phyloP scores from a whole-genome alignment of 2,797 vertebrate genomes.

The Siniperca obscura region DNA sequence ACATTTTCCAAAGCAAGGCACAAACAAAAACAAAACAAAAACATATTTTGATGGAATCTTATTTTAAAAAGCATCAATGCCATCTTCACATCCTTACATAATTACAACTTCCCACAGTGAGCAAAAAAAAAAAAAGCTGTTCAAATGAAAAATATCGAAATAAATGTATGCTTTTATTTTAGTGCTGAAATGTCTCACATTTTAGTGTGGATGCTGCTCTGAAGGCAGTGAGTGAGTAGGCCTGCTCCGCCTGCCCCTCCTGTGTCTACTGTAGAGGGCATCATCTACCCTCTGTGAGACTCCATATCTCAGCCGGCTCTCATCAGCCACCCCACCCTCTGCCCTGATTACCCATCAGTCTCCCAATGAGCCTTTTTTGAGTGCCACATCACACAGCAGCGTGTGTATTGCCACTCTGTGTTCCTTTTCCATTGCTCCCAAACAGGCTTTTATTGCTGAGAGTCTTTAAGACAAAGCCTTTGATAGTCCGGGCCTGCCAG shows the following conservation, averaged over 20 bases:
- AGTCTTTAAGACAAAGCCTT: constrained; percentile 77
- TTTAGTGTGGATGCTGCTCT: neutral
- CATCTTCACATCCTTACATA: neutral
- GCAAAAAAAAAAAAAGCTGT: neutral
- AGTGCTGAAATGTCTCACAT: neutral
- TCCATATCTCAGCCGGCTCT: constrained; percentile 57
- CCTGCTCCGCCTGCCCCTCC: constrained; percentile 47
- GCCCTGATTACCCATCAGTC: constrained; percentile 73
- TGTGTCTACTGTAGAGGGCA: constrained; percentile 85
- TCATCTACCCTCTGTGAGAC: constrained; percentile 79
- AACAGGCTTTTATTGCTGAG: constrained; percentile 74
- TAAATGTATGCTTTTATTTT: neutral
- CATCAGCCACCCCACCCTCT: constrained; percentile 62
- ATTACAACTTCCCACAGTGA: neutral
- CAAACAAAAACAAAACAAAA: neutral
- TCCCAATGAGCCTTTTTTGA: constrained; percentile 53
- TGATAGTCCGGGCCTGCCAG: constrained; percentile 66
- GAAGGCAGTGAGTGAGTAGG: constrained; percentile 21
- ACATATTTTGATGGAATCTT: neutral
- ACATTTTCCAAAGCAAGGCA: neutral
- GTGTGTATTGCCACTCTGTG: constrained; percentile 64
- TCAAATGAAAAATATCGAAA: neutral
- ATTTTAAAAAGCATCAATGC: neutral
- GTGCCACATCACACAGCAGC: constrained; percentile 81
- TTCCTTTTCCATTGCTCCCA: constrained; percentile 68